These are phyloP conservation scores for Setophaga coronata DNA, from an alignment of 2,113 vertebrate genomes.

Conservation along the genomic window DNA sequence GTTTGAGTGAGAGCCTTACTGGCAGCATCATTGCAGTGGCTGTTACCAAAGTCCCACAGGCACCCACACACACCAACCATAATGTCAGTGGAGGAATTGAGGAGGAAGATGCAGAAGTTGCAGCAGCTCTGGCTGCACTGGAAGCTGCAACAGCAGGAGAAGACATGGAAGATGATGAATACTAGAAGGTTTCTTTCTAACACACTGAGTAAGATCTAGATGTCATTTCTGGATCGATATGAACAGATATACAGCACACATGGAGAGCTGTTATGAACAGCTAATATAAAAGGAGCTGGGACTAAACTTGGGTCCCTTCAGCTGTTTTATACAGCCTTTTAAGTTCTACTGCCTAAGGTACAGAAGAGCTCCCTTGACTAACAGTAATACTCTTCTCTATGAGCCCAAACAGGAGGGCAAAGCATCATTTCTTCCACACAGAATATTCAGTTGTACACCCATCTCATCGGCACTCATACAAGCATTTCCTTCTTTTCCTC, in stretches of 20 bases:
- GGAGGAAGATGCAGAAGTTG: constrained; percentile 86
- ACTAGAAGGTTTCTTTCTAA: constrained; percentile 34
- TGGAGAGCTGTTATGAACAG: background rate
- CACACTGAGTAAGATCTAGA: background rate
- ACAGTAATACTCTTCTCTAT: background rate
- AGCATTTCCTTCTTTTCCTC: background rate
- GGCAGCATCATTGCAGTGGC: background rate
- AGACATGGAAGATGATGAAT: constrained; percentile 67
- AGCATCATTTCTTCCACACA: background rate
- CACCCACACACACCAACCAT: background rate
- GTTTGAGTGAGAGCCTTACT: background rate
- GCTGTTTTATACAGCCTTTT: constrained; percentile 1
- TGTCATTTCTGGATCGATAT: background rate
- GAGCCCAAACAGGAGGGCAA: background rate
- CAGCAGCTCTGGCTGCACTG: constrained; percentile 89
- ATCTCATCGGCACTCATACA: background rate
- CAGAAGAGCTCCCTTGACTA: background rate
- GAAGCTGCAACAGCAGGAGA: constrained; percentile 93
- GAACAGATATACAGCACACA: background rate
- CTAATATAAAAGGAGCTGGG: background rate
- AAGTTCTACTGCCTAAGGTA: background rate
- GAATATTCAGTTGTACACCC: background rate
- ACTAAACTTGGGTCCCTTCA: background rate
- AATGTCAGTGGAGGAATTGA: background rate
- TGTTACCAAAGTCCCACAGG: background rate